phyloP scores from a whole-genome alignment of 2,113 vertebrate species.

The Thamnaconus septentrionalis region DNA sequence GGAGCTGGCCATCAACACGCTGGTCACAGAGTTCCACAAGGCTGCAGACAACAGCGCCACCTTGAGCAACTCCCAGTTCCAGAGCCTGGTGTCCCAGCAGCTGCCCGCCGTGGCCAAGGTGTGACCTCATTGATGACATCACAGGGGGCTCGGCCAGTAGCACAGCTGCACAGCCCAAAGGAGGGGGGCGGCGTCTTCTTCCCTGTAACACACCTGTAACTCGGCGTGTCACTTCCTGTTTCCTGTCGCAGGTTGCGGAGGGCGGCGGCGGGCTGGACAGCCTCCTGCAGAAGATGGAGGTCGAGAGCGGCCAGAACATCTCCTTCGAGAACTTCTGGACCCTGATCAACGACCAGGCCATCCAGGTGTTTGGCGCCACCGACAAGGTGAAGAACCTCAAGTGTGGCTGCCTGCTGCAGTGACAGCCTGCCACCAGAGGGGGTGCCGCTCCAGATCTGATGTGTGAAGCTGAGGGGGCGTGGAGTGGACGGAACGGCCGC shows the following conservation, averaged over 20 bases:
- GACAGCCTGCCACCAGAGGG: slow-evolving; percentile 1
- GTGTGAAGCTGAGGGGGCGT: slow-evolving; percentile 6
- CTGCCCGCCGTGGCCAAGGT: slow-evolving; percentile 53
- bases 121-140: background rate
- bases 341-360: slow-evolving; percentile 45
- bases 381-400: slow-evolving; percentile 36
- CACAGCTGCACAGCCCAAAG: too few species aligned
- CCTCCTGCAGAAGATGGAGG: slow-evolving; percentile 53
- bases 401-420: slow-evolving; percentile 53
- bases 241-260: slow-evolving; percentile 35
- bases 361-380: slow-evolving; percentile 11
- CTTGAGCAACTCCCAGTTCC: slow-evolving; percentile 62
- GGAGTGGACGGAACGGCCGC: background rate
- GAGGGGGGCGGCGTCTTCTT: too few species aligned
- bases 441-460: too few species aligned
- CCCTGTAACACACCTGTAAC: too few species aligned
- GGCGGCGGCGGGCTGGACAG: slow-evolving; percentile 25
- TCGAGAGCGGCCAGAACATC: slow-evolving; percentile 34
- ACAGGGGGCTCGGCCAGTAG: too few species aligned
- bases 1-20: slow-evolving; percentile 59
- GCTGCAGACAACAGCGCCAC: slow-evolving; percentile 28
- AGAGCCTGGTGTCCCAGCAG: slow-evolving; percentile 52
- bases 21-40: slow-evolving; percentile 59
- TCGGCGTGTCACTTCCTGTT: background rate
- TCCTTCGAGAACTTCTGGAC: slow-evolving; percentile 60